Evolutionary conservation across 2,888 invertebrate species (phyloP).

Genomic region (Drosophila ustulata): DNA sequence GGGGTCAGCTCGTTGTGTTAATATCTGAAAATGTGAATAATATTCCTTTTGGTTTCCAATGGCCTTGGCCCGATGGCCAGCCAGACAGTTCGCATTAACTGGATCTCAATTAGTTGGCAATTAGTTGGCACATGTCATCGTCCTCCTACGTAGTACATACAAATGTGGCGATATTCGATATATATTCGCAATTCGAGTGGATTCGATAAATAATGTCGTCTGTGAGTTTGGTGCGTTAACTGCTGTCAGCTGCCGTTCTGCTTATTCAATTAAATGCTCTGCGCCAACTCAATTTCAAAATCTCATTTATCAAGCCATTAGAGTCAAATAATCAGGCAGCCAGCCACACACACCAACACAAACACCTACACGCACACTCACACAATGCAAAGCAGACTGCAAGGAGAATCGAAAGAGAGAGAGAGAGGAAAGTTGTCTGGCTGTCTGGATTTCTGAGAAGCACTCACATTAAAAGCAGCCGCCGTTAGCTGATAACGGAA

Average conservation of each 20-base stretch:
- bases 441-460: conserved; percentile 5
- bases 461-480: conserved; percentile 73
- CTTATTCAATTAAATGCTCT: conserved; percentile 80
- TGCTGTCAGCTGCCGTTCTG: conserved; percentile 54
- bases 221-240: conserved; percentile 19
- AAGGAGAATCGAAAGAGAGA: conserved; percentile 18
- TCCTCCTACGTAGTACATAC: no score
- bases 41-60: conserved; percentile 19
- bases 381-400: conserved; percentile 23
- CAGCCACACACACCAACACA: conserved; percentile 15
- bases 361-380: conserved; percentile 2
- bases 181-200: not conserved
- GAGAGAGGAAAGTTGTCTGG: conserved; percentile 18
- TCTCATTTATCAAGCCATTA: conserved; percentile 84
- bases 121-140: conserved; percentile 44
- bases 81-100: conserved; percentile 49
- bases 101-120: conserved; percentile 66
- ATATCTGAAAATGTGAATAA: conserved; percentile 48
- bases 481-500: conserved; percentile 77
- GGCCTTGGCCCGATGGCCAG: conserved; percentile 9
- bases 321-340: conserved; percentile 78
- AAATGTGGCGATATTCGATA: conserved; percentile 1
- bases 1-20: conserved; percentile 47
- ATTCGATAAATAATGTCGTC: not conserved
- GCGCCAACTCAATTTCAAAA: conserved; percentile 75